phyloP scores from a whole-genome alignment of 2,888 invertebrate genomes.

The Brachyopa scutellaris region DNA sequence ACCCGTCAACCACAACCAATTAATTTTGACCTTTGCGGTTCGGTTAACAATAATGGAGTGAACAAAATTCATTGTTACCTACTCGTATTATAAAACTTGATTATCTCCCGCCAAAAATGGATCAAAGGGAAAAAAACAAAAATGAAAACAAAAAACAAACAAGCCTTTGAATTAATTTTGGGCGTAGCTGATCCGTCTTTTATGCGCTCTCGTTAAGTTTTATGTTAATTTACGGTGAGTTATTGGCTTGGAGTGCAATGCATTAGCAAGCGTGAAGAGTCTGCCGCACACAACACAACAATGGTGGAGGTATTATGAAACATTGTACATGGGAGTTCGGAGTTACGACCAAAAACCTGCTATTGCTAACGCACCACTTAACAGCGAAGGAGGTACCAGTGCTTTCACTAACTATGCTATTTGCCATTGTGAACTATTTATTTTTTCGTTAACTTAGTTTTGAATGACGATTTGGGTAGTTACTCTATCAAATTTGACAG shows the following conservation, averaged over 20 bases:
- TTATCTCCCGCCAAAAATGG: constrained; percentile 25
- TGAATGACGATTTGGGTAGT: not conserved
- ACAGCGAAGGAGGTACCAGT: not conserved
- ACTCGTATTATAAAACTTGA: constrained; percentile 40
- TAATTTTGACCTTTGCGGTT: constrained; percentile 56
- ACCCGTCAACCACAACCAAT: constrained; percentile 19
- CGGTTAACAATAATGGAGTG: constrained; percentile 26
- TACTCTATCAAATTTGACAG: constrained; percentile 31
- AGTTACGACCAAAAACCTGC: constrained; percentile 20
- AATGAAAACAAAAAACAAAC: constrained; percentile 3
- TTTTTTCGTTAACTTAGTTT: constrained; percentile 36
- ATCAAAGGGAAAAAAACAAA: constrained; percentile 36
- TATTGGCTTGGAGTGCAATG: constrained; percentile 18
- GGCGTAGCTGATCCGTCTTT: not conserved
- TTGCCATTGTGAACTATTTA: constrained; percentile 24
- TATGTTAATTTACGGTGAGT: constrained; percentile 43
- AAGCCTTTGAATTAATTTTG: constrained; percentile 1
- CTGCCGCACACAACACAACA: too few species aligned
- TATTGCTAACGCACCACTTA: constrained; percentile 42
- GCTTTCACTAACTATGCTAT: constrained; percentile 22
- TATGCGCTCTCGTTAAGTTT: constrained; percentile 29
- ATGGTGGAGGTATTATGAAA: constrained; percentile 36
- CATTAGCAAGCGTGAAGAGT: not conserved
- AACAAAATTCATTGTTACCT: constrained; percentile 51
- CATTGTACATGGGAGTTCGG: constrained; percentile 17